These are phyloP conservation scores for Polydrusus cervinus DNA, from an alignment of 2,888 invertebrate species.

Conservation along the genomic window DNA sequence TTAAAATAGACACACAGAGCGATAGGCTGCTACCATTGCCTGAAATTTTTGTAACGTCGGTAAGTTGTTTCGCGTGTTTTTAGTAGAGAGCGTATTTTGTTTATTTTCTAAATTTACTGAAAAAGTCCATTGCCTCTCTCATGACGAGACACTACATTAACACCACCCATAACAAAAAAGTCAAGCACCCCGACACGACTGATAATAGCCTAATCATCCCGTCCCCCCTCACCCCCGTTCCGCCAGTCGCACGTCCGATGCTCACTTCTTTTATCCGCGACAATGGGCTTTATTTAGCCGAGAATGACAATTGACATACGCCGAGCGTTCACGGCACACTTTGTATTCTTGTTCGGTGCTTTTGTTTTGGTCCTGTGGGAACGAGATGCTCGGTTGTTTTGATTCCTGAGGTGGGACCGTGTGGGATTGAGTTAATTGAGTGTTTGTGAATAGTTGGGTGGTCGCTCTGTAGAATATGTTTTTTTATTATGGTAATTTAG, in stretches of 20 bases:
- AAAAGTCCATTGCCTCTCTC: slow-evolving; percentile 20
- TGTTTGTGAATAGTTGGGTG: slow-evolving; percentile 43
- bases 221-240: slow-evolving; percentile 46
- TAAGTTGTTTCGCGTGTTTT: no score
- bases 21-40: no score
- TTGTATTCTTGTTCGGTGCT: no score
- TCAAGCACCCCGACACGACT: slow-evolving; percentile 57
- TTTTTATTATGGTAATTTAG: no score
- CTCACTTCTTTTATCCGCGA: slow-evolving; percentile 69
- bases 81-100: no score
- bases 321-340: slow-evolving; percentile 61
- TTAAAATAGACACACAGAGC: no score
- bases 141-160: slow-evolving; percentile 28
- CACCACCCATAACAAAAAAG: slow-evolving; percentile 52
- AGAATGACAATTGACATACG: slow-evolving; percentile 71
- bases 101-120: no score
- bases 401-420: slow-evolving; percentile 64
- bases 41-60: no score
- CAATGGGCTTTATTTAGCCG: slow-evolving; percentile 68
- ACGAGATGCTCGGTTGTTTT: slow-evolving; percentile 62
- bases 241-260: slow-evolving; percentile 66
- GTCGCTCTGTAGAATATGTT: background rate
- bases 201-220: slow-evolving; percentile 57
- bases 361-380: slow-evolving; percentile 65
- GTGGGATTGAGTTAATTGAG: slow-evolving; percentile 61